phyloP scores from a whole-genome alignment of 2,797 vertebrate species.

The Tokudaia tokunoshimensis region DNA sequence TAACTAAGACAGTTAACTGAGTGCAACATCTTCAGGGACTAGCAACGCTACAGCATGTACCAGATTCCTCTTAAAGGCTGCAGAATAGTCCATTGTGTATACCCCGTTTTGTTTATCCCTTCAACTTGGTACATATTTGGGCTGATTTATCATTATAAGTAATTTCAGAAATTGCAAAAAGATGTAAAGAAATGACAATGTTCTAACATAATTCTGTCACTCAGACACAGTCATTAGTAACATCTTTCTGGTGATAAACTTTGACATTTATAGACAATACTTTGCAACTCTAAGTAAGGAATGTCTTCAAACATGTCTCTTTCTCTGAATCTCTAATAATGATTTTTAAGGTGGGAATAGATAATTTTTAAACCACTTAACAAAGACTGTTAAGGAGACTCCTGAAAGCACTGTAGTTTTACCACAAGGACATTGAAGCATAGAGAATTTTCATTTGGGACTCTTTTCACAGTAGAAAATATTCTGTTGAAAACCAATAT shows the following conservation, averaged over 20 bases:
- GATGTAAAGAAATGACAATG: not conserved
- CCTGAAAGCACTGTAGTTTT: constrained; percentile 39
- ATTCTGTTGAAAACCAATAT: not conserved
- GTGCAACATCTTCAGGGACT: not conserved
- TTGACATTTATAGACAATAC: not conserved
- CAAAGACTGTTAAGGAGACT: not conserved
- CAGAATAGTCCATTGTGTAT: not conserved
- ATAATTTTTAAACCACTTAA: not conserved
- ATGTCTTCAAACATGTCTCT: not conserved
- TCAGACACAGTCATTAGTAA: not conserved
- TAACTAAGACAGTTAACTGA: not conserved
- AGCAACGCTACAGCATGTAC: too few relatives aligned
- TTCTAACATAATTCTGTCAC: not conserved
- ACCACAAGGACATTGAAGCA: not conserved
- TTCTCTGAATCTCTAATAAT: constrained; percentile 30
- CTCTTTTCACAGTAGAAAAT: constrained; percentile 25
- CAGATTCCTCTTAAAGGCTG: not conserved
- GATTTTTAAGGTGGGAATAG: not conserved
- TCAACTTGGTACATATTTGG: not conserved
- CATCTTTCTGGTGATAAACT: not conserved
- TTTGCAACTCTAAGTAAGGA: not conserved
- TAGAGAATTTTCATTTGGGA: constrained; percentile 24
- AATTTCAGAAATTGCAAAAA: constrained; percentile 39
- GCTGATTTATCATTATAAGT: constrained; percentile 15
- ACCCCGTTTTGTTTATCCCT: not conserved